These are phyloP conservation scores for Eubasilissa regina DNA, from an alignment of 1,140 invertebrate species.

Conservation along the genomic window DNA sequence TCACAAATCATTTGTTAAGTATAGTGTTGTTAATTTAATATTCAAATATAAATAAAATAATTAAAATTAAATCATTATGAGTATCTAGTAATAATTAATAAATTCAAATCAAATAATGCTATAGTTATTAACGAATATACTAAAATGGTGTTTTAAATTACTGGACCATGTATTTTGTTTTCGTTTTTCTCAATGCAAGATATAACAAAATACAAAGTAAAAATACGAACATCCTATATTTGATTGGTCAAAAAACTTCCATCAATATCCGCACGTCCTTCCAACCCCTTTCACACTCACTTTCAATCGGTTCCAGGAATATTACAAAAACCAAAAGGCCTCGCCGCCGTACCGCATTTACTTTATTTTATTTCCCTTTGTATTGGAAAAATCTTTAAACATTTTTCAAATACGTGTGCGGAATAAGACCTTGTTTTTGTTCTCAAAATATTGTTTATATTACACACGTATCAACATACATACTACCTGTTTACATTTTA, in stretches of 20 bases:
- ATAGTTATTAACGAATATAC: too few relatives aligned
- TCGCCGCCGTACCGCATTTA: conserved; percentile 15
- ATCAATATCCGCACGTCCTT: background rate
- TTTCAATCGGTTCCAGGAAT: conserved; percentile 34
- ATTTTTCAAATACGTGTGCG: conserved; percentile 29
- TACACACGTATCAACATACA: too few relatives aligned
- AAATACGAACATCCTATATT: background rate
- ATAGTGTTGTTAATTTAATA: too few relatives aligned
- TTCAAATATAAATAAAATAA: too few relatives aligned
- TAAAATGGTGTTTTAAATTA: too few relatives aligned
- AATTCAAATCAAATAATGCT: too few relatives aligned
- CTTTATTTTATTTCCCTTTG: conserved; percentile 38
- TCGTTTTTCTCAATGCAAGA: background rate
- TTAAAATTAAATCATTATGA: too few relatives aligned
- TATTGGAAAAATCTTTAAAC: conserved; percentile 43
- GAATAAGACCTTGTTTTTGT: background rate
- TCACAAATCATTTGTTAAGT: too few relatives aligned
- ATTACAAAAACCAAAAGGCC: conserved; percentile 34
- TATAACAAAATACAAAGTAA: background rate
- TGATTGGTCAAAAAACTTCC: background rate
- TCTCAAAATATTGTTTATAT: too few relatives aligned
- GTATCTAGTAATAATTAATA: too few relatives aligned
- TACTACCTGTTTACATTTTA: too few relatives aligned
- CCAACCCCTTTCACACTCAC: conserved; percentile 34
- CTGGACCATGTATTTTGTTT: background rate